Evolutionary conservation across 2,113 vertebrate species (phyloP).

Genomic region (Anolis sagrei): DNA sequence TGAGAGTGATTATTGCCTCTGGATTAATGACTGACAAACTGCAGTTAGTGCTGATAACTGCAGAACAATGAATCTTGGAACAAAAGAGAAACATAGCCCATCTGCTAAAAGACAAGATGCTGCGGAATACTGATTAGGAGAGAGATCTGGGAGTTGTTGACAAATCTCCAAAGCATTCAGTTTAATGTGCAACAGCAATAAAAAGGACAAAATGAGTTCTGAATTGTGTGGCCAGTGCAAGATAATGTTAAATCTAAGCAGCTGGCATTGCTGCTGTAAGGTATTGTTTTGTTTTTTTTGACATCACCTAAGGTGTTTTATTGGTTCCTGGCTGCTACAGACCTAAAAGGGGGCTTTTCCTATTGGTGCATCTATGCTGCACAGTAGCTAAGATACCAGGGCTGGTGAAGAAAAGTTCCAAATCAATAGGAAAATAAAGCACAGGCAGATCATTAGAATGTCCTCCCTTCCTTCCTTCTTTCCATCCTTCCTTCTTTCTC

Average conservation of each 20-base stretch:
- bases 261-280: slow-evolving; percentile 55
- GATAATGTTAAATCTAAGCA: slow-evolving; percentile 72
- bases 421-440: slow-evolving; percentile 35
- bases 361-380: slow-evolving; percentile 45
- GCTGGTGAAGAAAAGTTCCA: slow-evolving; percentile 25
- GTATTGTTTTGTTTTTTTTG: slow-evolving; percentile 51
- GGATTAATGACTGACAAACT: slow-evolving; percentile 67
- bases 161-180: slow-evolving; percentile 72
- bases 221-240: slow-evolving; percentile 56
- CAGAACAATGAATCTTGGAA: slow-evolving; percentile 71
- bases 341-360: slow-evolving; percentile 44
- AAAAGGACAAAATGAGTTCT: slow-evolving; percentile 64
- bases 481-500: slow-evolving; percentile 3
- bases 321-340: slow-evolving; percentile 54
- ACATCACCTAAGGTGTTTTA: slow-evolving; percentile 61
- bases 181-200: slow-evolving; percentile 63
- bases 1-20: slow-evolving; percentile 58
- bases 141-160: slow-evolving; percentile 74
- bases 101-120: slow-evolving; percentile 71
- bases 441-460: background rate
- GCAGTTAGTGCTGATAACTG: slow-evolving; percentile 60
- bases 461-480: background rate
- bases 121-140: slow-evolving; percentile 73
- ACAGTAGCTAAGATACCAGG: slow-evolving; percentile 36
- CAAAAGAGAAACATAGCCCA: slow-evolving; percentile 66